Base-by-base conservation (phyloP, 2,888 invertebrate species). In the Lymantria dispar region DNA sequence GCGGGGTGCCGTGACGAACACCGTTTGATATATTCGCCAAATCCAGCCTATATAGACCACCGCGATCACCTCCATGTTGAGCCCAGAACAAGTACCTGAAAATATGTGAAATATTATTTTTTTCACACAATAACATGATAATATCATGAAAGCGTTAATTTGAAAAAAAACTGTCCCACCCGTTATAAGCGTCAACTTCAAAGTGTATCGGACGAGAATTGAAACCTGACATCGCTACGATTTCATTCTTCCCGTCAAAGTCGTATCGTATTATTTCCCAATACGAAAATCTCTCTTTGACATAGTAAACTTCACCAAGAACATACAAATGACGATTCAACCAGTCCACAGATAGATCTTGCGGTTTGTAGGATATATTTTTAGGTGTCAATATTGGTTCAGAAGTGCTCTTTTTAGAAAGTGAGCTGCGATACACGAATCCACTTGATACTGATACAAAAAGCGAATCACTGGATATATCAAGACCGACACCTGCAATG, bases 101-200 rank as follows among this genome's bases (percentile, higher is more conserved):
- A 11, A 41, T 12, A 15, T 7, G 15, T 15, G 14, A n/a, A n/a
- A n/a, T n/a, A n/a, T n/a, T n/a, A 13, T 15, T 15, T 10, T 1
- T 40, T 3, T 7, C 15, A 40, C 3, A 40, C 14, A 1, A 14
- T 40, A 3, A 40, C 40, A 15, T 5, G 8, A 15, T 5, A 13
- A 40, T 1, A 15, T 7, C 8, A 40, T 40, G 14, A 39, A 22
- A 39, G 14, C 9, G 3, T 40, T 15, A 15, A 15, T 13, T 11
- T 12, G 13, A 13, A 39, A 3, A 30, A 11, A 39, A 12, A n/a
- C 14, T 2, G 76, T 8, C 89, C 85, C 83, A 96, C 93, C 98
- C 98, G 80, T 98, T 98, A 71, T 96, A 95, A 33, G 98, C 97
- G 89, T 98, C 98, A 0, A 98, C 96, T 87, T 97, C 95, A 63